phyloP scores from a whole-genome alignment of 1,140 invertebrate species.

The Stegodyphus dumicola region DNA sequence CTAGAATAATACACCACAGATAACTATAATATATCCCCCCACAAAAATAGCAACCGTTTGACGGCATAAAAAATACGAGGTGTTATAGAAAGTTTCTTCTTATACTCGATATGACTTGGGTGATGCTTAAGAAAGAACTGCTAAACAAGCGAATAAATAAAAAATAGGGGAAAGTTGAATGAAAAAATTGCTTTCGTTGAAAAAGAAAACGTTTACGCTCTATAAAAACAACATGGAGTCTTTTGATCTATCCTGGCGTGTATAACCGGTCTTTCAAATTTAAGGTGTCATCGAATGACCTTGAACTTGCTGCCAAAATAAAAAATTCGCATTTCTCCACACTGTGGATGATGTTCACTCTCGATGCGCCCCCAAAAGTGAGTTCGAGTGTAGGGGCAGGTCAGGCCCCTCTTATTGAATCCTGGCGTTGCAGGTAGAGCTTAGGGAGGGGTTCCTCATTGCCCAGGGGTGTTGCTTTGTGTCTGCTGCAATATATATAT shows the following conservation, averaged over 20 bases:
- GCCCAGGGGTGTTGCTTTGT: conserved; percentile 23
- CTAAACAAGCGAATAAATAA: background rate
- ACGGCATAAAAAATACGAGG: background rate
- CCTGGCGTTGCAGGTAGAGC: too few relatives aligned
- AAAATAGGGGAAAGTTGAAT: conserved; percentile 2
- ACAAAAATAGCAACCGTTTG: background rate
- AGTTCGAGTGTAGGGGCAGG: background rate
- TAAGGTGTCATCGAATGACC: conserved; percentile 48
- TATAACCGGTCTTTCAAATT: conserved; percentile 51
- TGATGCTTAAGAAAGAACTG: background rate
- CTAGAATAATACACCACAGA: background rate
- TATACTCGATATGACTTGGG: background rate
- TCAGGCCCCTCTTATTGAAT: too few relatives aligned
- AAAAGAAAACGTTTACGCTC: conserved; percentile 35
- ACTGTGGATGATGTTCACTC: conserved; percentile 13
- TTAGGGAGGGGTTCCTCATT: background rate
- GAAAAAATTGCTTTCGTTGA: background rate
- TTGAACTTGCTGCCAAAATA: conserved; percentile 22
- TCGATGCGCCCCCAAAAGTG: conserved; percentile 28
- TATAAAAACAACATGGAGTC: background rate
- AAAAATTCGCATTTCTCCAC: too few relatives aligned
- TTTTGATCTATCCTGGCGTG: background rate
- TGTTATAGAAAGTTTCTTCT: background rate
- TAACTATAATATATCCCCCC: background rate
- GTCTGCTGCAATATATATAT: conserved; percentile 7